phyloP scores from a whole-genome alignment of 2,113 vertebrate species.

The Bufo bufo region DNA sequence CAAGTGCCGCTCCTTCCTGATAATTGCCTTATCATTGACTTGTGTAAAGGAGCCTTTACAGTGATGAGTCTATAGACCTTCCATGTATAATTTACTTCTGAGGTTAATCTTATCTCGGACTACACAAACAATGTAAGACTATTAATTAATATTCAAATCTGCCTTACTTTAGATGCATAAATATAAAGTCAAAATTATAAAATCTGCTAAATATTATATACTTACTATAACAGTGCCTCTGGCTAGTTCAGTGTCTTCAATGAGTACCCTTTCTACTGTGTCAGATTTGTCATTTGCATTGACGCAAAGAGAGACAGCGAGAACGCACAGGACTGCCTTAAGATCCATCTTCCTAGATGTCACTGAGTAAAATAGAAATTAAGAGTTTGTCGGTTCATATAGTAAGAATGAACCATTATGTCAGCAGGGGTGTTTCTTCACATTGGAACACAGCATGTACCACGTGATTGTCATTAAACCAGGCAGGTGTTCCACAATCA shows the following conservation, averaged over 20 bases:
- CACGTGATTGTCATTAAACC: background rate
- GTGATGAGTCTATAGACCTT: too few relatives aligned
- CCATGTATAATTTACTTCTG: too few relatives aligned
- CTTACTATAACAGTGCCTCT: slow-evolving; percentile 50
- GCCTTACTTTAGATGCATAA: background rate
- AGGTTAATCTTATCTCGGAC: too few relatives aligned
- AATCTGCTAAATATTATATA: background rate
- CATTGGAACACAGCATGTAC: background rate
- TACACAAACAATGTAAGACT: too few relatives aligned
- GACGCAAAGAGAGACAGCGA: slow-evolving; percentile 9
- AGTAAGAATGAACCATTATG: background rate
- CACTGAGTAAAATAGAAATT: background rate
- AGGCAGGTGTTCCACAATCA: slow-evolving; percentile 33
- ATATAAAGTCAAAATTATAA: background rate
- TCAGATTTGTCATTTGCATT: background rate
- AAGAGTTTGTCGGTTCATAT: background rate
- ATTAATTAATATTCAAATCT: too few relatives aligned
- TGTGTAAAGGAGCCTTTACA: too few relatives aligned
- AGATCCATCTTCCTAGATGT: slow-evolving; percentile 18
- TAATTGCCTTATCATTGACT: too few relatives aligned
- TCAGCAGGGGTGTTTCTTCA: slow-evolving; percentile 11
- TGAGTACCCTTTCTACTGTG: slow-evolving; percentile 9
- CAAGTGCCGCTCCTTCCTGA: too few relatives aligned
- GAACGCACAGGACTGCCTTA: background rate
- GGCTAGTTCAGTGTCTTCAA: slow-evolving; percentile 45